A percentile compares a stretch with the other conserved stretches of the same genome.
phyloP scores from a whole-genome alignment of 2,888 invertebrate genomes.

The Mimas tiliae region DNA sequence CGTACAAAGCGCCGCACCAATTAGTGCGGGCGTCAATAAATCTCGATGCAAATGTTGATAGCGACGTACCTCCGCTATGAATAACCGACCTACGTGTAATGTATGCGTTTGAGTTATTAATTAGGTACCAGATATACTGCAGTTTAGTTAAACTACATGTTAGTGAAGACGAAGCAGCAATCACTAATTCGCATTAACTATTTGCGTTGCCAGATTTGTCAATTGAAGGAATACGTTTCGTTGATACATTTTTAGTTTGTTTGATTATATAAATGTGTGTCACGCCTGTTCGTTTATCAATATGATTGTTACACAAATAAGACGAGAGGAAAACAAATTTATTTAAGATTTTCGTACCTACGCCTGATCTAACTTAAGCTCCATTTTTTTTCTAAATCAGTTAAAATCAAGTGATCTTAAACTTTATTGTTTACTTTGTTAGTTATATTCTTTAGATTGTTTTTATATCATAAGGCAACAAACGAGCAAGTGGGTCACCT shows the following conservation, averaged over 20 bases:
- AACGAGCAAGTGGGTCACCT: too few relatives aligned
- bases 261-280: too few relatives aligned
- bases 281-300: too few relatives aligned
- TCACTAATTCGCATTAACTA: neutral
- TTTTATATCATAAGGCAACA: too few relatives aligned
- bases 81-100: constrained; percentile 30
- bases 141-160: neutral
- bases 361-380: too few relatives aligned
- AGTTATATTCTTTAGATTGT: too few relatives aligned
- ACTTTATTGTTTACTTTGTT: too few relatives aligned
- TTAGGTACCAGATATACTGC: constrained; percentile 14
- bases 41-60: constrained; percentile 73
- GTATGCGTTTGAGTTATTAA: constrained; percentile 22
- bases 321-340: too few relatives aligned
- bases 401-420: too few relatives aligned
- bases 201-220: neutral
- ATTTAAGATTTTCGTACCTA: too few relatives aligned
- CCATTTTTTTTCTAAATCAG: too few relatives aligned
- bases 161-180: neutral
- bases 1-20: constrained; percentile 47
- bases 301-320: too few relatives aligned
- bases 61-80: constrained; percentile 36
- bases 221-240: neutral
- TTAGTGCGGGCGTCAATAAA: constrained; percentile 64
- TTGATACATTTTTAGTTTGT: neutral